Evolutionary conservation across 2,888 invertebrate species (phyloP).

Genomic region (Nudaria mundana): DNA sequence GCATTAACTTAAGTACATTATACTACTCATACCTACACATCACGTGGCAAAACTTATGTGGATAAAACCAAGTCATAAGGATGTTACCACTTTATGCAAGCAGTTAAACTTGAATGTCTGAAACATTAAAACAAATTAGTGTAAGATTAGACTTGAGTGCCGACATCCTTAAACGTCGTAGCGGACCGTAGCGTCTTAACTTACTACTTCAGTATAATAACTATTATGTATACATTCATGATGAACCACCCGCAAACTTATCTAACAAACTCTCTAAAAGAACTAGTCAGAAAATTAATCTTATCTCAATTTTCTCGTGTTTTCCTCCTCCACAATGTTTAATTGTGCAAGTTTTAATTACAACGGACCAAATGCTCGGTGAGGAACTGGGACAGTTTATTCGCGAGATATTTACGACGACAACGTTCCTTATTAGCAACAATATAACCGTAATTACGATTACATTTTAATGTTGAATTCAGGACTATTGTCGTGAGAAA

Average conservation of each 20-base stretch:
- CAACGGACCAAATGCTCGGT: slow-evolving; percentile 60
- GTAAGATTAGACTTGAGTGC: too few relatives aligned
- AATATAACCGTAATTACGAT: slow-evolving; percentile 28
- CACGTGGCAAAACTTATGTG: too few relatives aligned
- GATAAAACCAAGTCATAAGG: too few relatives aligned
- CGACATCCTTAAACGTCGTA: not conserved
- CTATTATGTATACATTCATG: slow-evolving; percentile 23
- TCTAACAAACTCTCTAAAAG: slow-evolving; percentile 48
- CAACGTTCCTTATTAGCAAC: slow-evolving; percentile 43
- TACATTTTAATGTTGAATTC: slow-evolving; percentile 22
- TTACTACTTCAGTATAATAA: slow-evolving; percentile 30
- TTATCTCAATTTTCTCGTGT: slow-evolving; percentile 71
- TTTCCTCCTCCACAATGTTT: slow-evolving; percentile 65
- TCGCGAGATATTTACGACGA: slow-evolving; percentile 43
- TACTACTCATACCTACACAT: too few relatives aligned
- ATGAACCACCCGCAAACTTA: slow-evolving; percentile 45
- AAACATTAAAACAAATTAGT: too few relatives aligned
- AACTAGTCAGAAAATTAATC: slow-evolving; percentile 72
- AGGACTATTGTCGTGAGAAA: slow-evolving; percentile 13
- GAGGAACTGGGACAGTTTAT: slow-evolving; percentile 43
- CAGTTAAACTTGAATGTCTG: too few relatives aligned
- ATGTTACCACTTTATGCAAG: too few relatives aligned
- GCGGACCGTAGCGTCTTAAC: slow-evolving; percentile 1
- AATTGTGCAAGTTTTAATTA: slow-evolving; percentile 75
- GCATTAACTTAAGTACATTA: too few relatives aligned